phyloP scores from a whole-genome alignment of 2,888 invertebrate genomes.

The Archaeoteleia sp. region DNA sequence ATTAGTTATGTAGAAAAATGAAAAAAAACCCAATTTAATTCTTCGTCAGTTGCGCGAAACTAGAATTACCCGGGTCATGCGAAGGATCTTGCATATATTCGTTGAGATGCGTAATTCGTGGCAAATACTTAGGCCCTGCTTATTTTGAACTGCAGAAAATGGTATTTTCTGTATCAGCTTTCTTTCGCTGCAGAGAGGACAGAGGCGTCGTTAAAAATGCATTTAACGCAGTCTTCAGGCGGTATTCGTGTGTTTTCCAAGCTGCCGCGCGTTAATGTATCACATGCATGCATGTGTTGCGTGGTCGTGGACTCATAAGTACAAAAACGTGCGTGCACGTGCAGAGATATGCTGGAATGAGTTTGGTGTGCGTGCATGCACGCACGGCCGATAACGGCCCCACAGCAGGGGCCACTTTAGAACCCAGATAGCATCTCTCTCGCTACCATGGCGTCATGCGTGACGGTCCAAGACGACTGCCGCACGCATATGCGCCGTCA shows the following conservation, averaged over 20 bases:
- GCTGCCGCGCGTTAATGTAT: constrained; percentile 17
- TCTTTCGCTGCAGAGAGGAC: constrained; percentile 1
- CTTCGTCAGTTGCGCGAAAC: too few species aligned
- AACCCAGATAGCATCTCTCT: constrained; percentile 39
- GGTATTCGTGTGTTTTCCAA: constrained; percentile 1
- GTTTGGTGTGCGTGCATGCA: constrained; percentile 41
- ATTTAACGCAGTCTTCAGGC: constrained; percentile 7
- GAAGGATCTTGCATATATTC: too few species aligned
- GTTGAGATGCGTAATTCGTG: constrained; percentile 6
- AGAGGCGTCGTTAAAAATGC: constrained; percentile 19
- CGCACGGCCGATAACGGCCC: constrained; percentile 47
- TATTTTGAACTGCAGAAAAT: constrained; percentile 19
- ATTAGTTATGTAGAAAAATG: too few species aligned
- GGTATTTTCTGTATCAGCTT: constrained; percentile 10
- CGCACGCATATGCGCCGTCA: constrained; percentile 45
- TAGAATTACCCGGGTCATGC: too few species aligned
- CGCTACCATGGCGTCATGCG: constrained; percentile 39
- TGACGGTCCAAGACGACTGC: constrained; percentile 44
- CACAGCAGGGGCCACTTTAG: constrained; percentile 43
- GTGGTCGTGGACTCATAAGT: constrained; percentile 7
- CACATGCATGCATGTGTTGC: constrained; percentile 17
- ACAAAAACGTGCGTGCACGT: constrained; percentile 42
- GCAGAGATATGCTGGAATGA: constrained; percentile 38
- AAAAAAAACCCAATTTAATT: too few species aligned
- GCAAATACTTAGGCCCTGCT: constrained; percentile 5